Evolutionary conservation across 2,797 vertebrate species (phyloP), one percentile per base, ranked within the genome.

Genomic region (Columba guinea): DNA sequence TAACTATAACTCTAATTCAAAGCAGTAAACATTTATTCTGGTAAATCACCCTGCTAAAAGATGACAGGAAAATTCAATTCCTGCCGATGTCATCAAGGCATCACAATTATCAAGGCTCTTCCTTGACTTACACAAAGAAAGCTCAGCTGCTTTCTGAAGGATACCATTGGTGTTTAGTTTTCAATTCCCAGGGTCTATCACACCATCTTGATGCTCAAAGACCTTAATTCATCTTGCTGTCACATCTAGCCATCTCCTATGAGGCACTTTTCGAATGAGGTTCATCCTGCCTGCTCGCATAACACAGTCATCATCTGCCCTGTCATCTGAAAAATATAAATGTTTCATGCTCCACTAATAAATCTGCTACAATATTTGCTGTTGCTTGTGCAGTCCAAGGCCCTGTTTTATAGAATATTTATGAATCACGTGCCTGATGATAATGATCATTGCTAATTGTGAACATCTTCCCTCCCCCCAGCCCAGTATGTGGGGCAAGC

Each of bases 291-390:
- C 89, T 96, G 93, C 95, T 96, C 93, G 83, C 81, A 93, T 93
- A 97, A 96, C 91, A 87, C 74, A 95, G 94, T 92, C 95, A 97
- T 98, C 97, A 97, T 96, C 95, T 90, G 80, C 55, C 90, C 91
- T 97, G 97, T 97, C 96, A 96, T 87, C 94, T 90, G 79, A 93
- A 95, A 95, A 95, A 96, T 96, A 97, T 95, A 91, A 97, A 97
- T 87, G 93, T 91, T 95, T 93, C 92, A 86, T 90, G 91, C 83
- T 91, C 86, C 83, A 48, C 93, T 97, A 95, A 97, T 97, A 97
- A 96, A 97, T 97, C 92, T 94, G 79, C 79, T 76, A 62, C 83
- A 95, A 90, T 91, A 95, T 96, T 96, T 95, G 87, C 86, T 88
- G 82, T 92, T 97, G 79, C 90, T 93, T 92, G 87, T 84, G 67